These are phyloP conservation scores for Eudemis profundana DNA, from an alignment of 2,888 invertebrate genomes.

Conservation along the genomic window DNA sequence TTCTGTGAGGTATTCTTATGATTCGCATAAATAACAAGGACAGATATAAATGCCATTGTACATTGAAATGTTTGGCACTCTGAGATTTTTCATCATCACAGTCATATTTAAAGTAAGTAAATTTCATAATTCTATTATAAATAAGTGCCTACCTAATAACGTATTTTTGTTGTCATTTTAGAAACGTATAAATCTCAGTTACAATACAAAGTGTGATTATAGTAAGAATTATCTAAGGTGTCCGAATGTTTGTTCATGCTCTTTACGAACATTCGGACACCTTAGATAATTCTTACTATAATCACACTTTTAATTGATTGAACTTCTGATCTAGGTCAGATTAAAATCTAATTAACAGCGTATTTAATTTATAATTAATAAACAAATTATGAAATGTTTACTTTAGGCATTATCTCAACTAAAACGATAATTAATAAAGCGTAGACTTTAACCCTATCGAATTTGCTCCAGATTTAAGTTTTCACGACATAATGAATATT, in stretches of 20 bases:
- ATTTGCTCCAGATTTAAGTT: constrained; percentile 38
- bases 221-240: too few species aligned
- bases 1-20: background rate
- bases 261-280: too few species aligned
- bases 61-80: constrained; percentile 19
- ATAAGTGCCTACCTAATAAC: too few species aligned
- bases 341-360: constrained; percentile 33
- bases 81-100: constrained; percentile 16
- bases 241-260: too few species aligned
- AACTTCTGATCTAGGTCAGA: constrained; percentile 22
- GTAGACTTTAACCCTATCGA: constrained; percentile 36
- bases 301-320: constrained; percentile 8
- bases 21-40: constrained; percentile 20
- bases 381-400: constrained; percentile 36
- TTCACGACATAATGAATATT: constrained; percentile 44
- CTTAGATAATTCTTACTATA: too few species aligned
- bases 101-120: background rate
- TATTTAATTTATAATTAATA: constrained; percentile 35
- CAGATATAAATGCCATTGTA: constrained; percentile 8
- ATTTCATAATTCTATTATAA: too few species aligned
- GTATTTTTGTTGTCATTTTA: too few species aligned
- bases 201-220: too few species aligned
- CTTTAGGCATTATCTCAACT: constrained; percentile 37
- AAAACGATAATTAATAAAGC: constrained; percentile 43
- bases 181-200: too few species aligned